These are phyloP conservation scores for Apostichopus leukothele DNA, from an alignment of 53 echinoderm and acorn worm species.

Conservation along the genomic window DNA sequence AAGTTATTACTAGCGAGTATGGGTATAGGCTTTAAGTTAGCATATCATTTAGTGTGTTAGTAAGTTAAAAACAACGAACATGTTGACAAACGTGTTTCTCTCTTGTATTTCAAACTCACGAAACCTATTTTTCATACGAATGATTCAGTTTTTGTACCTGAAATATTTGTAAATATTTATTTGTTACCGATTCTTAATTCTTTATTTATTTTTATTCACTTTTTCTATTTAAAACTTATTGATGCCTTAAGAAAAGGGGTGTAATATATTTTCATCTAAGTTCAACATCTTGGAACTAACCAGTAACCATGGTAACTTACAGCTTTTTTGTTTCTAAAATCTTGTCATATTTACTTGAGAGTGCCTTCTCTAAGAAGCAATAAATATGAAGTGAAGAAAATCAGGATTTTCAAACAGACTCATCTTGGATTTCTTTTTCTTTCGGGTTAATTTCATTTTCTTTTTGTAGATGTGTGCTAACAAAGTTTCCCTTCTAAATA, in stretches of 20 bases:
- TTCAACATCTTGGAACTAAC: constrained; percentile 12
- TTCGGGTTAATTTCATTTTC: too few relatives aligned
- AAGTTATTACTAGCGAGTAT: too few relatives aligned
- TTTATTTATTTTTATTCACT: constrained; percentile 1
- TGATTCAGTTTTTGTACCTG: constrained; percentile 5
- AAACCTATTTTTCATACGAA: too few relatives aligned
- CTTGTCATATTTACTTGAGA: constrained; percentile 21
- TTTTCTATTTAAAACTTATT: constrained; percentile 17
- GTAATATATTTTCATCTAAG: constrained; percentile 27
- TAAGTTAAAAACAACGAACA: too few relatives aligned
- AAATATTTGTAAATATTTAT: constrained; percentile 23
- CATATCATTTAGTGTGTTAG: too few relatives aligned
- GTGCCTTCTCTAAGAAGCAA: constrained; percentile 45
- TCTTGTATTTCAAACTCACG: too few relatives aligned
- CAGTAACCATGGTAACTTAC: constrained; percentile 29
- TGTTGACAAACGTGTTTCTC: too few relatives aligned
- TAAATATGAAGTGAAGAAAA: constrained; percentile 7
- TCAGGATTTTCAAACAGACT: background rate
- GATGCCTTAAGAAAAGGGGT: constrained; percentile 39
- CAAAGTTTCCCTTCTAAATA: too few relatives aligned
- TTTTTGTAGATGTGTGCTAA: too few relatives aligned
- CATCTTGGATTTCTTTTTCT: too few relatives aligned
- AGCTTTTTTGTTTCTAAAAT: constrained; percentile 27
- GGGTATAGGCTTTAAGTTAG: too few relatives aligned
- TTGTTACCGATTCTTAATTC: constrained; percentile 12